Evolutionary conservation across 2,797 vertebrate species (phyloP).

Genomic region (Mormyrops attenuatus): DNA sequence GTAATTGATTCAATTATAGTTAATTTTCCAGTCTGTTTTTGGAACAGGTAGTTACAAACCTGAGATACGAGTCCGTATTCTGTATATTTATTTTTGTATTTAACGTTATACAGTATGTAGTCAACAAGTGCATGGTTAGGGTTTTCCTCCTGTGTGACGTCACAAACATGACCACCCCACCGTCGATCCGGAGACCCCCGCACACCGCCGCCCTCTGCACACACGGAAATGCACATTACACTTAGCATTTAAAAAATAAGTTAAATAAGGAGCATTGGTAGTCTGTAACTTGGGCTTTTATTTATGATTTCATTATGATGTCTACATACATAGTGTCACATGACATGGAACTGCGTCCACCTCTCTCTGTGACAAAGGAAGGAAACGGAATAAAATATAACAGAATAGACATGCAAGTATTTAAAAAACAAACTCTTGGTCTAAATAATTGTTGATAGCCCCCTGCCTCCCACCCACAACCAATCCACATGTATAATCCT

Average conservation of each 20-base stretch:
- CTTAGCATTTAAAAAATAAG: not conserved
- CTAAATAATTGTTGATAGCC: not conserved
- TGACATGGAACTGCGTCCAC: not conserved
- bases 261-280: not conserved
- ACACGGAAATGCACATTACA: not conserved
- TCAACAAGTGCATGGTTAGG: not conserved
- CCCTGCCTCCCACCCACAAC: not conserved
- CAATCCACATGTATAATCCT: not conserved
- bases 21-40: not conserved
- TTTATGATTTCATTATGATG: not conserved
- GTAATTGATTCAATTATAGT: not conserved
- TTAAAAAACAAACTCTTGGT: not conserved
- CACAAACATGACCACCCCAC: not conserved
- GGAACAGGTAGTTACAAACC: not conserved
- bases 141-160: not conserved
- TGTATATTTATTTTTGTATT: not conserved
- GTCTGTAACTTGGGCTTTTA: not conserved
- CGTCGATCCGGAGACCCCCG: not conserved
- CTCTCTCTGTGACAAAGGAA: not conserved
- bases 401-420: not conserved
- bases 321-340: not conserved
- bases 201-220: not conserved
- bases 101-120: not conserved
- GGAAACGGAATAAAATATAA: not conserved
- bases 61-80: not conserved